Evolutionary conservation across 2,113 vertebrate species (phyloP).

Genomic region (Calidris pygmaea): DNA sequence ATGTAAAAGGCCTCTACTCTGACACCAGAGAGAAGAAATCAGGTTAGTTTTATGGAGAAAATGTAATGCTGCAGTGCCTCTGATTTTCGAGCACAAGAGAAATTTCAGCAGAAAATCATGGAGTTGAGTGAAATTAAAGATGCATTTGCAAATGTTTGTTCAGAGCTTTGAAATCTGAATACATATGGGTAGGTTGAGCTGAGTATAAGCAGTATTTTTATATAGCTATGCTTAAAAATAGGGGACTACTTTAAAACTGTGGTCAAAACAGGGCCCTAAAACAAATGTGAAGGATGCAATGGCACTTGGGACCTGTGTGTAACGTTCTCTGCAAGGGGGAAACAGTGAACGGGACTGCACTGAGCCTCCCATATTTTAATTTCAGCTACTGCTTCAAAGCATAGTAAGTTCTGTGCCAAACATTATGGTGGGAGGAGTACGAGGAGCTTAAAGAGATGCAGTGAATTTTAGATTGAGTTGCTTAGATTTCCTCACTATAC

Average conservation of each 20-base stretch:
- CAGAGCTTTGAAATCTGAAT: neutral
- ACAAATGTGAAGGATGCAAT: neutral
- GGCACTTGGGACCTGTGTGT: neutral
- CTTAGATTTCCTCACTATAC: neutral
- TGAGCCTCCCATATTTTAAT: neutral
- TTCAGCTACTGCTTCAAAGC: neutral
- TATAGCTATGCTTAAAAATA: neutral
- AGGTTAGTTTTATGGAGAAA: conserved; percentile 70
- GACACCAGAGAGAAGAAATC: conserved; percentile 89
- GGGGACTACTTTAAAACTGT: neutral
- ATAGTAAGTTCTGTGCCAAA: neutral
- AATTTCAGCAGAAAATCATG: neutral
- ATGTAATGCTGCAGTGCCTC: neutral
- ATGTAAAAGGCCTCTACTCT: conserved; percentile 78
- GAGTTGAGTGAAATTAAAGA: neutral
- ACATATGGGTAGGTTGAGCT: neutral
- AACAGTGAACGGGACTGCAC: neutral
- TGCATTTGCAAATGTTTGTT: neutral
- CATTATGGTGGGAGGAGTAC: neutral
- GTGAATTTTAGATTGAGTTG: neutral
- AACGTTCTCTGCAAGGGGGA: neutral
- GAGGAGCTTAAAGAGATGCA: neutral
- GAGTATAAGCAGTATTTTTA: neutral
- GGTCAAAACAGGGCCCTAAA: neutral
- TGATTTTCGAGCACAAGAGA: neutral